phyloP scores from a whole-genome alignment of 2,888 invertebrate species.

The Leucoma salicis region DNA sequence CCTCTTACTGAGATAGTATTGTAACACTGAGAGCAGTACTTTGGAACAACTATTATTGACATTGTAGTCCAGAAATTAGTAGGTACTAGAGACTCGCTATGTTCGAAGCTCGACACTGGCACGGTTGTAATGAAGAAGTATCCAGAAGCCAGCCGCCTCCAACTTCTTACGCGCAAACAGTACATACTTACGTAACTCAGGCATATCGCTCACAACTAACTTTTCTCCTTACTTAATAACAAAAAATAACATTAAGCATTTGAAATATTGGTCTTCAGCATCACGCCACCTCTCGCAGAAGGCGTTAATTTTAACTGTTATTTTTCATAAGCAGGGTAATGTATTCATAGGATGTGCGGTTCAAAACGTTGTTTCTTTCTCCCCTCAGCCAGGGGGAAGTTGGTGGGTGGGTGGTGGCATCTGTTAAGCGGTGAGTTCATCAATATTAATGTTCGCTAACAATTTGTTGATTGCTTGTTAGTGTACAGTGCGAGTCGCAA shows the following conservation, averaged over 20 bases:
- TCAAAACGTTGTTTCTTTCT: constrained; percentile 24
- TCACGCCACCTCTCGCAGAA: not conserved
- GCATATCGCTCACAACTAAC: not conserved
- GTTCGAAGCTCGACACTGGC: too few relatives aligned
- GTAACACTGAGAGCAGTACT: too few relatives aligned
- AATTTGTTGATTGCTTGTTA: constrained; percentile 40
- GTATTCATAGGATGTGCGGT: constrained; percentile 46
- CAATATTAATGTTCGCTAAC: constrained; percentile 39
- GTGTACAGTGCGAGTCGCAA: too few relatives aligned
- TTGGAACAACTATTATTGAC: too few relatives aligned
- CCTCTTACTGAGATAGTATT: too few relatives aligned
- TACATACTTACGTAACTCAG: not conserved
- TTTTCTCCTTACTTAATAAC: not conserved
- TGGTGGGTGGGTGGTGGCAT: not conserved
- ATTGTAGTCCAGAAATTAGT: too few relatives aligned
- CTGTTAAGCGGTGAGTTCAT: constrained; percentile 28
- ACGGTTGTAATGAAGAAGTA: too few relatives aligned
- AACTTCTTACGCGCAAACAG: too few relatives aligned
- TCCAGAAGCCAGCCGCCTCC: too few relatives aligned
- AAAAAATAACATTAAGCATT: constrained; percentile 7
- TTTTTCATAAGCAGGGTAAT: constrained; percentile 37
- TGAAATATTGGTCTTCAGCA: constrained; percentile 6
- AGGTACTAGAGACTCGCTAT: too few relatives aligned
- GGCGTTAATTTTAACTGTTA: not conserved
- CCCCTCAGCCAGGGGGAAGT: not conserved